Percentiles rank a stretch among this genome's conserved stretches.
These are phyloP conservation scores for Temnopleurus reevesii DNA, from an alignment of 53 echinoderm and acorn worm genomes.

Conservation along the genomic window DNA sequence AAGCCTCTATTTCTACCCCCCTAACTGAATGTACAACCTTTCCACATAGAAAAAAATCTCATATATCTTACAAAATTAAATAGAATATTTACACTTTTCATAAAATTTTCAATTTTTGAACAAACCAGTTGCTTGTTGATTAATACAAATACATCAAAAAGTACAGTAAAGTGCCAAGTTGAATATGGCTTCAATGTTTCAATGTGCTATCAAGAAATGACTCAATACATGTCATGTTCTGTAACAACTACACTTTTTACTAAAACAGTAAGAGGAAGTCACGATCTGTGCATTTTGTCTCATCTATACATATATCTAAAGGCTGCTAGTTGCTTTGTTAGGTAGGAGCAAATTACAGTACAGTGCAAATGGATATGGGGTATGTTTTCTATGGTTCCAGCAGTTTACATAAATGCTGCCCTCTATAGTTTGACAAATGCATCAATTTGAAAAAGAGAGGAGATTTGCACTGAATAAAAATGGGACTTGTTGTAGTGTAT, in stretches of 20 bases:
- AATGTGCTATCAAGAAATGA: background rate
- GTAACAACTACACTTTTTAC: no score
- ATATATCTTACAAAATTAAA: constrained; percentile 27
- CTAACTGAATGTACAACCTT: background rate
- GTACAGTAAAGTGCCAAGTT: background rate
- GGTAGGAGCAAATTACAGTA: background rate
- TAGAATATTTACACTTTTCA: constrained; percentile 11
- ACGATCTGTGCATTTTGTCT: no score
- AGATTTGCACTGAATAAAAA: no score
- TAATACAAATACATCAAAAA: constrained; percentile 7
- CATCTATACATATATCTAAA: background rate
- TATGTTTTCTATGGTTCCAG: no score
- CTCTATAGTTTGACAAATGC: background rate
- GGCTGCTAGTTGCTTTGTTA: background rate
- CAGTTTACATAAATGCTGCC: background rate
- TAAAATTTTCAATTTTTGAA: background rate
- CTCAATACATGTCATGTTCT: no score
- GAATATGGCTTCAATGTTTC: background rate
- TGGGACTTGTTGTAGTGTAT: no score
- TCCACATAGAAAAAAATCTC: background rate
- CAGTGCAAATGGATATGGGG: background rate
- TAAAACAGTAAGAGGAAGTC: background rate
- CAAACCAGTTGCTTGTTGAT: constrained; percentile 17
- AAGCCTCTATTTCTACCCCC: background rate
- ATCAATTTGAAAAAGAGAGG: no score